These are phyloP conservation scores for Rhagoletis zephyria DNA, from an alignment of 1,140 invertebrate genomes.

Conservation along the genomic window DNA sequence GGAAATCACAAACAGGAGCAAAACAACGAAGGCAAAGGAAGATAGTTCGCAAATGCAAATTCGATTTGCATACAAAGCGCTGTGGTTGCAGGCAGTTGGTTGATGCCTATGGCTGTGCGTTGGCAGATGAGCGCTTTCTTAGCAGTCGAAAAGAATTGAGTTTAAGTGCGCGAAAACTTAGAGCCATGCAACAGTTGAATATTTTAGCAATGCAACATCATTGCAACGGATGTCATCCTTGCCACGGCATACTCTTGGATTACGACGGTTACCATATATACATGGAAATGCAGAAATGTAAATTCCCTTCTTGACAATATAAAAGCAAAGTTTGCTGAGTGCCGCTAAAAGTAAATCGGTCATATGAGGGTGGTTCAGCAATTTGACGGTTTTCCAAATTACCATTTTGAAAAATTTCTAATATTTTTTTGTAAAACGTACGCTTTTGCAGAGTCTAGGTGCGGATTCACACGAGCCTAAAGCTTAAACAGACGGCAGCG, in stretches of 20 bases:
- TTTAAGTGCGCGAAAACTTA: conserved; percentile 32
- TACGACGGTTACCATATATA: conserved; percentile 21
- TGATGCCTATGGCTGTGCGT: not conserved
- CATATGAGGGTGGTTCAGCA: no score
- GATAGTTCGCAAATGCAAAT: conserved; percentile 36
- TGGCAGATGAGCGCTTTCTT: not conserved
- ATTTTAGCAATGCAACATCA: conserved; percentile 8
- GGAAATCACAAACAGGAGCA: conserved; percentile 34
- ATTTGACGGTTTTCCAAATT: no score
- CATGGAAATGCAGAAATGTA: conserved; percentile 40
- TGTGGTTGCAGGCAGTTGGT: not conserved
- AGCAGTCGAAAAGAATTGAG: not conserved
- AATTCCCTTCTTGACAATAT: not conserved
- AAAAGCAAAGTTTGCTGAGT: not conserved
- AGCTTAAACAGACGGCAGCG: no score
- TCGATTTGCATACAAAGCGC: conserved; percentile 55
- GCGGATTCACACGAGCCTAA: no score
- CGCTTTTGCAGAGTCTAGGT: no score
- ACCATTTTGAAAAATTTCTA: no score
- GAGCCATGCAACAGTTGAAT: not conserved
- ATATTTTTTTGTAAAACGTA: no score
- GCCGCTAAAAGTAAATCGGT: not conserved
- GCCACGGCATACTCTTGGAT: conserved; percentile 24
- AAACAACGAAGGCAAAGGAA: not conserved
- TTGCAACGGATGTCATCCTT: conserved; percentile 20